Evolutionary conservation across 2,797 vertebrate genomes (phyloP).

Genomic region (Hoplostethus atlanticus): DNA sequence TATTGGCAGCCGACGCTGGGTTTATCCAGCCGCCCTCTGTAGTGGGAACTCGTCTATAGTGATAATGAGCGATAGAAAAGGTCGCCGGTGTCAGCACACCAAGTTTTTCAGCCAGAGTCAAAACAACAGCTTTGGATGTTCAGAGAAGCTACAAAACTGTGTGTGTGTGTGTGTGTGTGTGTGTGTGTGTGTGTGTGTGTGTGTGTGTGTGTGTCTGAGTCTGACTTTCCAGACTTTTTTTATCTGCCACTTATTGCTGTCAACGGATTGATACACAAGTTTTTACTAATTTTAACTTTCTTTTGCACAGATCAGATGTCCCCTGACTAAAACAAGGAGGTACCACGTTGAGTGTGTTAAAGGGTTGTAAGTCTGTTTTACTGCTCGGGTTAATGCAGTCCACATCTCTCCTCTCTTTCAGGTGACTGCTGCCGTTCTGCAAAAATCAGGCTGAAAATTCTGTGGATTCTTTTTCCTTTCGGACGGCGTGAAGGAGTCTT

Average conservation of each 20-base stretch:
- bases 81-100: conserved; percentile 71
- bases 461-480: conserved; percentile 23
- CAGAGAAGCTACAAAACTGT: conserved; percentile 12
- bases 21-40: conserved; percentile 59
- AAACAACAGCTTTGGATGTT: conserved; percentile 38
- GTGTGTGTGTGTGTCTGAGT: too few species aligned
- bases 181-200: background rate
- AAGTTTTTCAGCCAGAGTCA: conserved; percentile 34
- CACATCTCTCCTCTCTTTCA: conserved; percentile 66
- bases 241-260: background rate
- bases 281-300: background rate
- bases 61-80: conserved; percentile 74
- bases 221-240: conserved; percentile 9
- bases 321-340: background rate
- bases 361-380: conserved; percentile 17
- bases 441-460: conserved; percentile 29
- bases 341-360: background rate
- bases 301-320: background rate
- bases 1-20: conserved; percentile 56
- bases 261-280: background rate
- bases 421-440: conserved; percentile 52
- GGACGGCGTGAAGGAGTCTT: conserved; percentile 32
- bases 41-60: conserved; percentile 72
- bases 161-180: conserved; percentile 11
- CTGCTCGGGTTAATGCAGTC: conserved; percentile 10